Evolutionary conservation across 2,113 vertebrate genomes (phyloP).

Genomic region (Lepus americanus): DNA sequence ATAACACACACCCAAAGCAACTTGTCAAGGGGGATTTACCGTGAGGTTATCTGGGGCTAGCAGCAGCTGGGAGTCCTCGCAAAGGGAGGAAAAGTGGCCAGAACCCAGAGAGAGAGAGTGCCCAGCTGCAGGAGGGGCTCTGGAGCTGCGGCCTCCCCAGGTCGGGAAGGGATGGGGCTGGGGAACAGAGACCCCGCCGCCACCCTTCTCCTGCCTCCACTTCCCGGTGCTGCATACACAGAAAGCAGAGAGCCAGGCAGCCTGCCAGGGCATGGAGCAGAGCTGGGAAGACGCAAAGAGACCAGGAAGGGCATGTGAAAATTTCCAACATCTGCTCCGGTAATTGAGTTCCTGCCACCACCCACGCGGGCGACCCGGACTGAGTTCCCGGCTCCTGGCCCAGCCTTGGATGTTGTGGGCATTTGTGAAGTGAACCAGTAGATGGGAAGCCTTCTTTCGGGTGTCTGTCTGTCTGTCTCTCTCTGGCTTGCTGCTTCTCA

Average conservation of each 20-base stretch:
- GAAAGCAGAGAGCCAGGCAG: background rate
- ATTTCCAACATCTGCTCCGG: background rate
- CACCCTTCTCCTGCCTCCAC: background rate
- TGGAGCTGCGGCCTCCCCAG: background rate
- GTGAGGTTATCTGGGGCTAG: background rate
- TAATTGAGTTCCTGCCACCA: no score
- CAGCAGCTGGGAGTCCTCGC: background rate
- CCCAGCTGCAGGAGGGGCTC: background rate
- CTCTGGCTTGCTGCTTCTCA: no score
- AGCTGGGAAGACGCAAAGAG: background rate
- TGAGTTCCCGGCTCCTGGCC: no score
- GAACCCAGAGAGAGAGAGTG: background rate
- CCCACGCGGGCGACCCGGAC: no score
- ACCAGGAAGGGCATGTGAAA: background rate
- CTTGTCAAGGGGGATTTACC: background rate
- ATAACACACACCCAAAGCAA: background rate
- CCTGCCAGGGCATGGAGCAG: background rate
- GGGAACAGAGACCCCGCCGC: background rate
- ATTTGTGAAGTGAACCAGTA: no score
- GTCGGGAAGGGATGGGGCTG: background rate
- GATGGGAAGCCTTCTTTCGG: no score
- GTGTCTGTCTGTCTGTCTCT: no score
- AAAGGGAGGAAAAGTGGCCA: background rate
- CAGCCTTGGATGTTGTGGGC: no score
- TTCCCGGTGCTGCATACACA: background rate